Evolutionary conservation across 2,113 vertebrate species (phyloP).

Genomic region (Pelusios castaneus): DNA sequence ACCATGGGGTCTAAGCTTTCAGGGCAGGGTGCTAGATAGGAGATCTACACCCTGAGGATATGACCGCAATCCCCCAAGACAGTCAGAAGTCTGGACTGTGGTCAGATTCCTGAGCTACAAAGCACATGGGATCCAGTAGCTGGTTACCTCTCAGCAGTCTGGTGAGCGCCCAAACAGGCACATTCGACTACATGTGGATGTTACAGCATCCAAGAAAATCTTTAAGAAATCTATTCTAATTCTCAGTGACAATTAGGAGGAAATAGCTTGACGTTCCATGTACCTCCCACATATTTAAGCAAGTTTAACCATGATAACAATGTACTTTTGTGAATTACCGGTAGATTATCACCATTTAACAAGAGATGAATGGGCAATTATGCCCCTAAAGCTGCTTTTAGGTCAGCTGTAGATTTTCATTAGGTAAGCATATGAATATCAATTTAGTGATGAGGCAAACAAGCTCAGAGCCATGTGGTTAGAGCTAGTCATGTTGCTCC

Average conservation of each 20-base stretch:
- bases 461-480: not conserved
- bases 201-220: too few species aligned
- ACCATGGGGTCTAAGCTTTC: too few species aligned
- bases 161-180: too few species aligned
- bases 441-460: slow-evolving; percentile 11
- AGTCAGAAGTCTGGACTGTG: too few species aligned
- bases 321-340: not conserved
- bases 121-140: too few species aligned
- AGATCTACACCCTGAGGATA: too few species aligned
- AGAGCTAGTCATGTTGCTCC: not conserved
- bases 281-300: not conserved
- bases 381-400: not conserved
- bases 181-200: too few species aligned
- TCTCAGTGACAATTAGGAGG: not conserved
- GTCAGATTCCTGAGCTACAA: too few species aligned
- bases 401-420: slow-evolving; percentile 8
- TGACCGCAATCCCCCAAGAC: too few species aligned
- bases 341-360: not conserved
- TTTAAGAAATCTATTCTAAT: not conserved
- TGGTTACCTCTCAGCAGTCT: too few species aligned
- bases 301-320: not conserved
- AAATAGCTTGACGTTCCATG: not conserved
- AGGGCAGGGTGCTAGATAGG: too few species aligned
- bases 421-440: not conserved
- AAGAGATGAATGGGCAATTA: not conserved